Evolutionary conservation across 2,113 vertebrate genomes (phyloP), one percentile per base, ranked within the genome.

Genomic region (Pardalotus punctatus): DNA sequence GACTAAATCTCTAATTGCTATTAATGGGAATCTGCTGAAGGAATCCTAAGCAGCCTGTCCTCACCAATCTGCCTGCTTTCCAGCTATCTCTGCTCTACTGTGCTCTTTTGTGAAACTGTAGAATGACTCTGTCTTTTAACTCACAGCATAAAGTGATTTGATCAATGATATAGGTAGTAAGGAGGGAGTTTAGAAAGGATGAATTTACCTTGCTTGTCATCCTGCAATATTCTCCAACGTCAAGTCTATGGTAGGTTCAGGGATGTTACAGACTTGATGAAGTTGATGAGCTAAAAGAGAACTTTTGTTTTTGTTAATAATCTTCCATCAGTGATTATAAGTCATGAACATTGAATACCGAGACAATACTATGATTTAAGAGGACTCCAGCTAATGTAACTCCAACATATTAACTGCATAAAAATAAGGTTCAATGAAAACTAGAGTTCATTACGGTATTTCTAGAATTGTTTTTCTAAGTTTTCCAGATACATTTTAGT

Each of bases 31-130:
- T 11, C 42, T 90, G 38, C 33, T 82, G 66, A 29, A 85, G 45
- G 21, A 90, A 10, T 9, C 29, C 28, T 48, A 70, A 71, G 24
- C 25, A 42, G 24, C 25, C 11, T 53, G 31, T 35, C 9, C 25
- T 79, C 57, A n/a, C 13, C 33, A 81, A 13, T 7, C 61, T 40
- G 27, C 21, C 11, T 43, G 35, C 38, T 58, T 62, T 76, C 29
- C 29, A 54, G 10, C 12, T 51, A 33, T 0, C 0, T 28, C 3
- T 47, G 9, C 36, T 62, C 21, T 47, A 35, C 14, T 31, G 28
- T 60, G 22, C 5, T 24, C 19, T 73, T 73, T 21, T 45, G 18
- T 47, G 38, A 66, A 78, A 56, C 11, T 65, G 3, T 36, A 5
- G 8, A 27, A 40, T 31, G 12, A 38, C 15, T 88, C 18, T 31